Conservation (phyloP, 2,113 vertebrate genomes). For the Gasterosteus aculeatus region DNA sequence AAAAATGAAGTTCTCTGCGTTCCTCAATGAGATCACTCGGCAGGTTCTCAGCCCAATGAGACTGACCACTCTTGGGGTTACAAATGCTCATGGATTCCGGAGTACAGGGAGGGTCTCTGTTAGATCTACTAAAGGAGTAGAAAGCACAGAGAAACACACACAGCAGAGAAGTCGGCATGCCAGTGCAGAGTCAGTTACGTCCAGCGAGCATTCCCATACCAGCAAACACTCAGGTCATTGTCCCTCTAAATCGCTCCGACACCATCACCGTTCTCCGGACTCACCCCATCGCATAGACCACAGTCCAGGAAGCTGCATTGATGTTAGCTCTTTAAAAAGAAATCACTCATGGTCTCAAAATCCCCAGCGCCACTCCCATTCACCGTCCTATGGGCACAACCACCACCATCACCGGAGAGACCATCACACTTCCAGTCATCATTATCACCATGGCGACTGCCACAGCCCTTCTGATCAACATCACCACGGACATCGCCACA, state of each 20-base stretch:
- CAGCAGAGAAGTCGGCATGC: slow-evolving; percentile 32
- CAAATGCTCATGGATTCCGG: slow-evolving; percentile 53
- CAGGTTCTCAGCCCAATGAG: slow-evolving; percentile 85
- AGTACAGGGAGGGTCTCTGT: slow-evolving; percentile 31
- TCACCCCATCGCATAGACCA: slow-evolving; percentile 19
- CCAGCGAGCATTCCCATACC: slow-evolving; percentile 53
- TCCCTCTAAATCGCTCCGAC: slow-evolving; percentile 48
- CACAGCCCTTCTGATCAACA: slow-evolving; percentile 6
- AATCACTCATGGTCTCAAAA: slow-evolving; percentile 47
- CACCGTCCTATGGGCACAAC: slow-evolving; percentile 38
- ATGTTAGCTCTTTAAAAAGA: slow-evolving; percentile 35
- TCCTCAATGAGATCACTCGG: slow-evolving; percentile 86
- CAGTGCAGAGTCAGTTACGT: slow-evolving; percentile 60
- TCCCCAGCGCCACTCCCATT: slow-evolving; percentile 29
- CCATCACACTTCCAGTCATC: slow-evolving; percentile 5
- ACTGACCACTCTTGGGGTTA: slow-evolving; percentile 81
- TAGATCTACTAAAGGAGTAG: slow-evolving; percentile 46
- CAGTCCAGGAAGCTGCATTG: slow-evolving; percentile 47
- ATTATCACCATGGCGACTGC: slow-evolving; percentile 22
- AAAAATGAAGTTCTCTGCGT: slow-evolving; percentile 84
- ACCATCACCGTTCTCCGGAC: slow-evolving; percentile 28
- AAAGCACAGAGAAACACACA: slow-evolving; percentile 35
- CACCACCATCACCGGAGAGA: slow-evolving; percentile 32
- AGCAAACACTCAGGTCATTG: slow-evolving; percentile 51
- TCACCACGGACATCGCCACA: slow-evolving; percentile 13